Evolutionary conservation across 2,888 invertebrate species (phyloP), one percentile per base, ranked within the genome.

Genomic region (Erannis defoliaria): DNA sequence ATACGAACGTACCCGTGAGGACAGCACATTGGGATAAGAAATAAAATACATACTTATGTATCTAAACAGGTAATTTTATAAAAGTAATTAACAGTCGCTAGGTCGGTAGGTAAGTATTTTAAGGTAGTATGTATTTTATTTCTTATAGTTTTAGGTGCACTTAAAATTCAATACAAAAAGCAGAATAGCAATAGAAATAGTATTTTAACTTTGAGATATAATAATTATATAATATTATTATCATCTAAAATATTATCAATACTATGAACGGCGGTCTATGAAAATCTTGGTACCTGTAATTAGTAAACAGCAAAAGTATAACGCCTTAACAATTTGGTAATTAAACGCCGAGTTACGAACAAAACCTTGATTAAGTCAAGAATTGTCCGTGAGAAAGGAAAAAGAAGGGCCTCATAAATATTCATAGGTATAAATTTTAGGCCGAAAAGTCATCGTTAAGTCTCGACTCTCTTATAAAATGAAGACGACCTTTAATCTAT

Each of bases 381-480:
- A 78, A 78, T 81, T 79, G 79, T 82, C 81, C 75, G 72, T 68
- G 68, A 68, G 73, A 75, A 75, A 75, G 76, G 71, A 74, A 84
- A 78, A 88, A 86, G 84, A 85, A 81, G 80, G 80, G 74, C 64
- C 81, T 91, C 88, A 92, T 92, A 88, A 92, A 91, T 92, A 91
- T 92, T 90, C 92, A 91, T 88, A 53, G 45, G 55, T 40, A 84
- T 82, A 81, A 86, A 84, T 84, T 88, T 84, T 80, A 82, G 83
- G 80, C 81, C 82, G 77, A 83, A 88, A 89, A 90, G 88, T 87
- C 89, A 86, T 81, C 80, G 81, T 83, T 89, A 90, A 91, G 91
- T 85, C 87, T 90, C 89, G 90, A 85, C 86, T 90, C 90, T 86
- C 85, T 89, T 85, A 89, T 90, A 90, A 88, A 85, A 61, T 56